phyloP scores from a whole-genome alignment of 1,140 invertebrate species.

The Drosophila asahinai region DNA sequence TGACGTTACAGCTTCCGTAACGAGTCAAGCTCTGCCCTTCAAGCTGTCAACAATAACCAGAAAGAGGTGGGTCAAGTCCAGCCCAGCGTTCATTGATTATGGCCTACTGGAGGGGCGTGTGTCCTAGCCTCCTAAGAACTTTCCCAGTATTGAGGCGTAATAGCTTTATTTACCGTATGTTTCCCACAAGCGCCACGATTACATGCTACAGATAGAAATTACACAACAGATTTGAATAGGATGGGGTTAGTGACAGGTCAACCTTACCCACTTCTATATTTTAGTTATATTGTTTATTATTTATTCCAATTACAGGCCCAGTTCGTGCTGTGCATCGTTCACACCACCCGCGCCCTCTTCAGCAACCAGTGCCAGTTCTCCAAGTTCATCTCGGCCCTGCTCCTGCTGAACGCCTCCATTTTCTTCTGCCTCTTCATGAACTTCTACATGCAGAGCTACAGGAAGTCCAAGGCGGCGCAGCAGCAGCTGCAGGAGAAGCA shows the following conservation, averaged over 20 bases:
- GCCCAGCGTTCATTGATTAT: constrained; percentile 5
- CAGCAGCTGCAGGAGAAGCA: constrained; percentile 26
- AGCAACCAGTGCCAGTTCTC: constrained; percentile 91
- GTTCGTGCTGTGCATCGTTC: constrained; percentile 91
- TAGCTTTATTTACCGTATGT: background rate
- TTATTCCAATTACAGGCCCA: constrained; percentile 88
- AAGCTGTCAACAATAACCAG: constrained; percentile 24
- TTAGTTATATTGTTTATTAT: constrained; percentile 31
- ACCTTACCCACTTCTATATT: constrained; percentile 6
- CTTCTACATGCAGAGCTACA: constrained; percentile 95
- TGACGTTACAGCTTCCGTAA: constrained; percentile 62
- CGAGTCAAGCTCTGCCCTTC: constrained; percentile 43
- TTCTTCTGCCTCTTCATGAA: constrained; percentile 96
- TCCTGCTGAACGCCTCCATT: constrained; percentile 94
- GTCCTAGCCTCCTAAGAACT: constrained; percentile 9
- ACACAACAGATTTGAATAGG: background rate
- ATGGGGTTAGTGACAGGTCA: background rate
- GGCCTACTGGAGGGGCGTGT: constrained; percentile 3
- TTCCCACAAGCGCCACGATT: constrained; percentile 28
- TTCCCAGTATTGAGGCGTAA: constrained; percentile 45
- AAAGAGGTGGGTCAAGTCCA: constrained; percentile 37
- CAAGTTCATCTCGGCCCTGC: constrained; percentile 90
- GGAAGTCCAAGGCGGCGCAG: constrained; percentile 81
- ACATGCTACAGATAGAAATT: background rate
- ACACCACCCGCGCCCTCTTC: constrained; percentile 90